These are phyloP conservation scores for Apantesis nais DNA, from an alignment of 2,888 invertebrate species.

Conservation along the genomic window DNA sequence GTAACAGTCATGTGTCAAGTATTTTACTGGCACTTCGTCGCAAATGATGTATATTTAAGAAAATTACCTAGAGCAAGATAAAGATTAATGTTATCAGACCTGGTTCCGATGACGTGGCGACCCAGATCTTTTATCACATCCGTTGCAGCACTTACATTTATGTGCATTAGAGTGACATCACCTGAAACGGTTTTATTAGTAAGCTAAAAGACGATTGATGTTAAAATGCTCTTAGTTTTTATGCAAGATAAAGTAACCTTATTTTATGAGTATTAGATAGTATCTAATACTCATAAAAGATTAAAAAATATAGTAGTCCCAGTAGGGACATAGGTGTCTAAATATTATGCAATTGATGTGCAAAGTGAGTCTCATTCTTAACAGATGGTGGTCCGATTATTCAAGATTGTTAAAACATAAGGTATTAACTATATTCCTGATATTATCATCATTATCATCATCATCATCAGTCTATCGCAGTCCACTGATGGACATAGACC, in stretches of 20 bases:
- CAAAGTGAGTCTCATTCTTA: background rate
- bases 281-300: too few species aligned
- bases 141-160: conserved; percentile 54
- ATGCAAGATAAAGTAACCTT: conserved; percentile 29
- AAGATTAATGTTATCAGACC: conserved; percentile 23
- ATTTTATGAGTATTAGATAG: conserved; percentile 27
- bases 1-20: background rate
- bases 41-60: conserved; percentile 11
- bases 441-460: too few species aligned
- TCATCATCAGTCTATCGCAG: too few species aligned
- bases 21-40: background rate
- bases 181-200: conserved; percentile 58
- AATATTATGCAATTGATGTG: background rate
- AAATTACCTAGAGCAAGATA: conserved; percentile 19
- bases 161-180: conserved; percentile 59
- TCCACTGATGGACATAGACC: too few species aligned
- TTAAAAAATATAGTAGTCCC: too few species aligned
- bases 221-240: conserved; percentile 51
- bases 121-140: conserved; percentile 56
- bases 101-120: conserved; percentile 43
- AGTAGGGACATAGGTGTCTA: too few species aligned
- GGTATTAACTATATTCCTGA: background rate
- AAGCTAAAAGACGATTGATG: conserved; percentile 64
- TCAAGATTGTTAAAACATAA: background rate
- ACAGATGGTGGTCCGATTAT: background rate